Evolutionary conservation across 53 echinoderm and acorn worm genomes (phyloP).

Genomic region (Luidia sarsii): DNA sequence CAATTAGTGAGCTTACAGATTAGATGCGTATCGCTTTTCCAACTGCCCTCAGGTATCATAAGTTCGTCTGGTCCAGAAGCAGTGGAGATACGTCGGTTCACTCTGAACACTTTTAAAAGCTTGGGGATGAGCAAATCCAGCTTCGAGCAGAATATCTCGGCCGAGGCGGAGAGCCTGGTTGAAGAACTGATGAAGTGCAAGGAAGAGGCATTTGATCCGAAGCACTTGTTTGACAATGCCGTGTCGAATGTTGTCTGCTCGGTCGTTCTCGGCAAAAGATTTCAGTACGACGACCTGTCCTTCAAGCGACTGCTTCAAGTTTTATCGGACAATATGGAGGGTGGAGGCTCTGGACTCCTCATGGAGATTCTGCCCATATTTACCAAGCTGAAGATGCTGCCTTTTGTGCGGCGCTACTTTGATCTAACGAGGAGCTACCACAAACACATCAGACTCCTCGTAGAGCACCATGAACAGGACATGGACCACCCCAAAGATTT

Average conservation of each 20-base stretch:
- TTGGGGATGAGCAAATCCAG: no score
- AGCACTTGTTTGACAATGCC: background rate
- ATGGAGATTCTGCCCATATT: background rate
- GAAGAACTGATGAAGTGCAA: background rate
- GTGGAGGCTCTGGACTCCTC: background rate
- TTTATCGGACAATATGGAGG: background rate
- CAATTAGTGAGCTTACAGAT: no score
- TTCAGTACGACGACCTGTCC: background rate
- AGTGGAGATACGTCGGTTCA: constrained; percentile 29
- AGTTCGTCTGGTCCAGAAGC: constrained; percentile 8
- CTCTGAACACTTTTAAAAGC: constrained; percentile 1
- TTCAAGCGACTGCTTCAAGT: constrained; percentile 14
- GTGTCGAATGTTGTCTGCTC: constrained; percentile 28
- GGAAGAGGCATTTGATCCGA: background rate
- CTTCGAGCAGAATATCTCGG: constrained; percentile 21
- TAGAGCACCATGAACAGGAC: background rate
- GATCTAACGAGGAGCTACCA: background rate
- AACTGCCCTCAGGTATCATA: constrained; percentile 13
- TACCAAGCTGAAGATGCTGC: background rate
- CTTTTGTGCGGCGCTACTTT: background rate
- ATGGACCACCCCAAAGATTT: background rate
- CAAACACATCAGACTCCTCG: background rate
- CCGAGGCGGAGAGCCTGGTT: constrained; percentile 4
- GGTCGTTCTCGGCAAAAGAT: constrained; percentile 16
- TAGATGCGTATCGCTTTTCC: no score